phyloP scores from a whole-genome alignment of 30 jellyfish, hydroid and myxozoan species.

The Aurelia sp. region DNA sequence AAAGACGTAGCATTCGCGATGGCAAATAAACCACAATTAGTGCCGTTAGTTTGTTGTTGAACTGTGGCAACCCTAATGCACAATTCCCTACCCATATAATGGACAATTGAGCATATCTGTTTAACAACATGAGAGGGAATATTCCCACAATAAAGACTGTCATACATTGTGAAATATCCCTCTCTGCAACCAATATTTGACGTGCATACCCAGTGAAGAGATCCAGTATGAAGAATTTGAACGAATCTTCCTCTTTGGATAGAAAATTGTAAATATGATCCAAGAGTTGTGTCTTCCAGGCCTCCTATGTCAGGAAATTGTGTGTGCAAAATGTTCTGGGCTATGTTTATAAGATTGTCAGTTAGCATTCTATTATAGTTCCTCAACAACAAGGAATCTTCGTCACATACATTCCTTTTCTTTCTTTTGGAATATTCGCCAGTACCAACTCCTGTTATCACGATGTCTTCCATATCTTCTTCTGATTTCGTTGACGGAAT shows the following conservation, averaged over 20 bases:
- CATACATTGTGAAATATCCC: too few species aligned
- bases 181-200: not conserved
- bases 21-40: conserved; percentile 7
- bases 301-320: conserved; percentile 3
- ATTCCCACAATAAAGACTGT: too few species aligned
- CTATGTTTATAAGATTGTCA: not conserved
- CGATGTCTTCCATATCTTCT: not conserved
- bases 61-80: not conserved
- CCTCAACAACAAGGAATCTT: not conserved
- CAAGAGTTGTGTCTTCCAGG: conserved; percentile 7
- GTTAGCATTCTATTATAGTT: not conserved
- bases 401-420: not conserved
- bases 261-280: not conserved
- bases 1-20: conserved; percentile 18
- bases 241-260: conserved; percentile 5
- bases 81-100: not conserved
- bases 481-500: not conserved
- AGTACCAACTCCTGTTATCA: not conserved
- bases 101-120: too few species aligned
- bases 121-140: too few species aligned
- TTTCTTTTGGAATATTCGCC: conserved; percentile 3
- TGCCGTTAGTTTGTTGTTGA: conserved; percentile 9
- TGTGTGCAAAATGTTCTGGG: not conserved
- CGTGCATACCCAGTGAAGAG: not conserved
- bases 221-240: conserved; percentile 2